Base-by-base conservation (phyloP, 2,113 vertebrate genomes). In the Cynopterus brachyotis region DNA sequence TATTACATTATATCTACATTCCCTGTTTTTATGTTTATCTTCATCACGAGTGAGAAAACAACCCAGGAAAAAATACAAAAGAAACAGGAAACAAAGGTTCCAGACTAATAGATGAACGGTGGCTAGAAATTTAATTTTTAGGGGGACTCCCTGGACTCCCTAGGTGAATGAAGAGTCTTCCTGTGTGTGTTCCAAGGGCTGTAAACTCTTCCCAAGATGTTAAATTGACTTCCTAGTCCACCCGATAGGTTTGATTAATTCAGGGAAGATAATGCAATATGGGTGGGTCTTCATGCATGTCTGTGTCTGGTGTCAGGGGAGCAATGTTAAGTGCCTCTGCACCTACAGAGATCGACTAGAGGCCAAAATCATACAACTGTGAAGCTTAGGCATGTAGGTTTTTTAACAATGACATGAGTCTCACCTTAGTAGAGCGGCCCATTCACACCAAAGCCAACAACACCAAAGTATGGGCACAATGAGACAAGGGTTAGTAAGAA, bases 1-100 rank as follows among this genome's bases (percentile, higher is more conserved):
- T 96, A 98, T 97, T 96, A 98, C 96, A 86, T 97, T 90, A 96
- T 98, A 97, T 97, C 96, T 95, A 89, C 55, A 72, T 95, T 97
- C 91, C 37, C 84, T 97, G 97, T 97, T 98, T 95, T 53, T 91
- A 87, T 98, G 97, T 97, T 96, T 94, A 82, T 96, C 96, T 97
- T 98, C 96, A 96, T 86, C 92, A 82, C 37, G 28, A 93, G 91
- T 81, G 83, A 95, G 91, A 97, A 97, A 96, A 80, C 50, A 83
- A 95, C 72, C 87, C 50, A 88, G 89, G 22, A 89, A 22, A 22
- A 87, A 94, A 80, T 45, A 35, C 50, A 62, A 96, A 97, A 94
- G 92, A 97, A 97, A 70, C 37, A 69, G 1, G 53, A 86, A 97
- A 89, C 66, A 82, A 89, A 95, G 76, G 26, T 94, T 84, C n/a